Evolutionary conservation across 30 jellyfish, hydroid and myxozoan species (phyloP).

Genomic region (Nemopilema nomurai): DNA sequence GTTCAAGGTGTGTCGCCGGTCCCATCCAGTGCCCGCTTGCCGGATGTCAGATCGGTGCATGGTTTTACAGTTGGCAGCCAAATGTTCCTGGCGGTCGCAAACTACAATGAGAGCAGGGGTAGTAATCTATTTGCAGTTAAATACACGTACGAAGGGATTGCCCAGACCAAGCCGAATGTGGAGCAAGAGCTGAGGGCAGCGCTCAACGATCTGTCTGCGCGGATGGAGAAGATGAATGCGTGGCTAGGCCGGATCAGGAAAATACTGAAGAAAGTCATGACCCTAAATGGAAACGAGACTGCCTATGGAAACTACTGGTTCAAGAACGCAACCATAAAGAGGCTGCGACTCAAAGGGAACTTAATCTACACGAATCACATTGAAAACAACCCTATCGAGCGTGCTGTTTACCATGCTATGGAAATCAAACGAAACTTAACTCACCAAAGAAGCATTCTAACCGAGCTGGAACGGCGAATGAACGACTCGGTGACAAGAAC

Average conservation of each 20-base stretch:
- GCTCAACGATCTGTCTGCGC: slow-evolving; percentile 18
- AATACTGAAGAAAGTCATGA: slow-evolving; percentile 36
- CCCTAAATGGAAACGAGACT: slow-evolving; percentile 32
- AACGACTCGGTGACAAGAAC: slow-evolving; percentile 51
- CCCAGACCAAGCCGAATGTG: slow-evolving; percentile 47
- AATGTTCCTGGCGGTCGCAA: slow-evolving; percentile 86
- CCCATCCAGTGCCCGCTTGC: slow-evolving; percentile 42
- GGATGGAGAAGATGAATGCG: slow-evolving; percentile 38
- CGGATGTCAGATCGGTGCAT: slow-evolving; percentile 86
- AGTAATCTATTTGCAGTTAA: slow-evolving; percentile 67
- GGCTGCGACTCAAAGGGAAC: slow-evolving; percentile 27
- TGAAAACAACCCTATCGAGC: slow-evolving; percentile 47
- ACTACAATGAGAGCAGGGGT: slow-evolving; percentile 66
- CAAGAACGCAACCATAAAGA: slow-evolving; percentile 18
- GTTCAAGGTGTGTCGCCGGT: slow-evolving; percentile 80
- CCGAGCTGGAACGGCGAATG: slow-evolving; percentile 38
- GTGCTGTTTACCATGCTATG: slow-evolving; percentile 55
- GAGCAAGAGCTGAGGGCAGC: slow-evolving; percentile 32
- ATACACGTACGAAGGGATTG: slow-evolving; percentile 18
- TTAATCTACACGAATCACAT: slow-evolving; percentile 29
- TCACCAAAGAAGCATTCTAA: slow-evolving; percentile 7
- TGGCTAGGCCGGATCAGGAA: slow-evolving; percentile 20
- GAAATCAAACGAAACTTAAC: slow-evolving; percentile 19
- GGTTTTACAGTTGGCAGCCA: slow-evolving; percentile 44
- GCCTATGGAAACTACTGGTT: slow-evolving; percentile 29